A percentile compares a stretch with the other conserved stretches of the same genome.
These are phyloP conservation scores for Amiota communis DNA, from an alignment of 2,888 invertebrate species.

Conservation along the genomic window DNA sequence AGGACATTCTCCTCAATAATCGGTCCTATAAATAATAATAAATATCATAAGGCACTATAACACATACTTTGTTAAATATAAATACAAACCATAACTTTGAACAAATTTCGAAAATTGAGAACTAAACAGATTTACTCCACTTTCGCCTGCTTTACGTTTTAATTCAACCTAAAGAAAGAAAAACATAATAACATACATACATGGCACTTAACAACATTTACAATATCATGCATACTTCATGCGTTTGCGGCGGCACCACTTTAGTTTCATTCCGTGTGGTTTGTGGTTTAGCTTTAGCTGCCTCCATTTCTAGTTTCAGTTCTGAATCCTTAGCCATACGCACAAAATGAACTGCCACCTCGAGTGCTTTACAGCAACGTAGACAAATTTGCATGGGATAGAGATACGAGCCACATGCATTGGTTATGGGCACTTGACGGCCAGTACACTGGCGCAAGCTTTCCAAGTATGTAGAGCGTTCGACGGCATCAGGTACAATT, in stretches of 20 bases:
- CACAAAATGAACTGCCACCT: conserved; percentile 64
- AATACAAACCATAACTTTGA: conserved; percentile 50
- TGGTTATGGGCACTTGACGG: conserved; percentile 38
- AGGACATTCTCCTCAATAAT: conserved; percentile 59
- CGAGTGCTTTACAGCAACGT: conserved; percentile 63
- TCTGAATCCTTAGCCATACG: conserved; percentile 56
- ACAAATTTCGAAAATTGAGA: conserved; percentile 59
- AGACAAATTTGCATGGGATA: conserved; percentile 61
- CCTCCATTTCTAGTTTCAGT: conserved; percentile 49
- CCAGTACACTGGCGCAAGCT: conserved; percentile 53
- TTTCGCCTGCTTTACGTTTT: conserved; percentile 55
- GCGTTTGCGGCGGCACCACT: neutral
- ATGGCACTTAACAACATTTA: neutral
- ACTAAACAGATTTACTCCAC: conserved; percentile 58
- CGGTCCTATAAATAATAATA: conserved; percentile 32
- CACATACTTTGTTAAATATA: neutral
- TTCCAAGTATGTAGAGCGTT: conserved; percentile 49
- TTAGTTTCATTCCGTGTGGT: neutral
- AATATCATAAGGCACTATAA: neutral
- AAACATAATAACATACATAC: neutral
- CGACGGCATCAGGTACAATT: conserved; percentile 47
- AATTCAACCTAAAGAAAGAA: conserved; percentile 27
- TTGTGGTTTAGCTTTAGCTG: conserved; percentile 39
- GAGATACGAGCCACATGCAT: conserved; percentile 44
- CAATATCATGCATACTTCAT: neutral